Conservation (phyloP, 35 echinoderm and acorn worm genomes). For the Lytechinus variegatus region DNA sequence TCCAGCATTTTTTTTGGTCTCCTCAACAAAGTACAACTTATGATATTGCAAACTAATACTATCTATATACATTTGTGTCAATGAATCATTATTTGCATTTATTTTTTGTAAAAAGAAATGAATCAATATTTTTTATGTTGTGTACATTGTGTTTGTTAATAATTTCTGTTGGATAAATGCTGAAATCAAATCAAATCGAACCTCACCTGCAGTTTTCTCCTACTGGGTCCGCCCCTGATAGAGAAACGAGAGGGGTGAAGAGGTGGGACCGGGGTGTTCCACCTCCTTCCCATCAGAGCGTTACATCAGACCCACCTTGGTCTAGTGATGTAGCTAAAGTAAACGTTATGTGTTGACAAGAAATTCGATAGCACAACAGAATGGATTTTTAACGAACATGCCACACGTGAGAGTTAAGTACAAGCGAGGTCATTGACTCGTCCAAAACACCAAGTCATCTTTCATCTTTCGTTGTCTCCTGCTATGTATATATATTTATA, state of each 20-base stretch:
- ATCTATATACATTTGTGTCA: too few relatives aligned
- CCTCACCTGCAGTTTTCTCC: background rate
- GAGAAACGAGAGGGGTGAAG: background rate
- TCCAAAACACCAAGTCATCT: background rate
- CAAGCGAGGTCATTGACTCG: constrained; percentile 33
- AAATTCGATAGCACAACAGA: constrained; percentile 43
- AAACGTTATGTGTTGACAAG: background rate
- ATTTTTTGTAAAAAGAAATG: too few relatives aligned
- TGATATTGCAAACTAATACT: too few relatives aligned
- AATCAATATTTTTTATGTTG: too few relatives aligned
- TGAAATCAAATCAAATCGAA: too few relatives aligned
- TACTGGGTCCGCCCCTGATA: background rate
- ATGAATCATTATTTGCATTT: too few relatives aligned
- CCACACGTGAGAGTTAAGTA: constrained; percentile 21
- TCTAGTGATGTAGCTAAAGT: constrained; percentile 17
- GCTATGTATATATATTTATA: too few relatives aligned
- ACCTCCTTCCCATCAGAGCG: background rate
- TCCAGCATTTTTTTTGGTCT: too few relatives aligned
- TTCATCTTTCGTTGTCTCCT: background rate
- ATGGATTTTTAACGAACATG: background rate
- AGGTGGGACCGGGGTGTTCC: background rate
- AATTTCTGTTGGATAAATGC: too few relatives aligned
- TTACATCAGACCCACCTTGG: constrained; percentile 20
- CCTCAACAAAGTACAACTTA: too few relatives aligned
- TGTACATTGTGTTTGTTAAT: too few relatives aligned